Percentiles rank a stretch among this genome's conserved stretches.
These are phyloP conservation scores for Epinotia ramella DNA, from an alignment of 2,888 invertebrate genomes.

Conservation along the genomic window DNA sequence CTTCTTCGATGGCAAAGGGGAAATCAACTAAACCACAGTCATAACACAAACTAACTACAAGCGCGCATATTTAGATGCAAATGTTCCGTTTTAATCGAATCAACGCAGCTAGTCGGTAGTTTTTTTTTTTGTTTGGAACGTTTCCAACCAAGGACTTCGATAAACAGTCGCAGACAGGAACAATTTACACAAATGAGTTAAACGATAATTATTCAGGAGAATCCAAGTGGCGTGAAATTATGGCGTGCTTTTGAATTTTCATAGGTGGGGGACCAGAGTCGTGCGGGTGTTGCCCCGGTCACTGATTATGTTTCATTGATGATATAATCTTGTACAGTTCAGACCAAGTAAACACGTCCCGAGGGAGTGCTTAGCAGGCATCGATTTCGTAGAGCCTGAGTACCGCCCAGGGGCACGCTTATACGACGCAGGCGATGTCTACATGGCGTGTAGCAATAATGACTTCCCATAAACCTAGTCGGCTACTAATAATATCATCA, in stretches of 20 bases:
- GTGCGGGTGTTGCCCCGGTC: conserved; percentile 20
- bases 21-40: conserved; percentile 12
- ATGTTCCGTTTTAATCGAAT: conserved; percentile 53
- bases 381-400: conserved; percentile 38
- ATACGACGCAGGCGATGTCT: conserved; percentile 40
- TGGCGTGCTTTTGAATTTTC: conserved; percentile 48
- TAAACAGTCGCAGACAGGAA: conserved; percentile 52
- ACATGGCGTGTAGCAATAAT: conserved; percentile 36
- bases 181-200: conserved; percentile 57
- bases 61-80: conserved; percentile 50
- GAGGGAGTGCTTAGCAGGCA: conserved; percentile 40
- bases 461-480: conserved; percentile 24
- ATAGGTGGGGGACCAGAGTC: neutral
- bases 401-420: conserved; percentile 39
- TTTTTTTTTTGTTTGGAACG: conserved; percentile 54
- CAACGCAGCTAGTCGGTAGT: conserved; percentile 46
- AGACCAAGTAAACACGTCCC: conserved; percentile 39
- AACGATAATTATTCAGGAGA: conserved; percentile 57
- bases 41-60: conserved; percentile 22
- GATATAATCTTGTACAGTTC: conserved; percentile 33
- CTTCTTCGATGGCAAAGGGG: neutral
- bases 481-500: conserved; percentile 20
- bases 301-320: conserved; percentile 25
- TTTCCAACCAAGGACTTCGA: conserved; percentile 55
- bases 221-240: conserved; percentile 56